Conservation (phyloP, 2,797 vertebrate species). For the Bovichtus diacanthus region DNA sequence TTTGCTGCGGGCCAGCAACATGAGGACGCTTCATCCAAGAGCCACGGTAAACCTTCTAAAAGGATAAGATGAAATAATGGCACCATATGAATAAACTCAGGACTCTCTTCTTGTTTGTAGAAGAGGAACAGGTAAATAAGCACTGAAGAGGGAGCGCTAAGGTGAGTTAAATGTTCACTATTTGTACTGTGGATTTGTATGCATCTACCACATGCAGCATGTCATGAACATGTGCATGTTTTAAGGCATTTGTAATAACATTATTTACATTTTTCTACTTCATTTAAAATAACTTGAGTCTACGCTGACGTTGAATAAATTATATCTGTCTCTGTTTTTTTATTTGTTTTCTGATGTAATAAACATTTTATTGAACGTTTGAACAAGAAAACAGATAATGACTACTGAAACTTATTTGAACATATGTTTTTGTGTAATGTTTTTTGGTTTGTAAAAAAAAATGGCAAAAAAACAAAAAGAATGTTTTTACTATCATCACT, state of each 20-base stretch:
- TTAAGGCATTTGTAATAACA: background rate
- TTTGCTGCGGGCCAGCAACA: constrained; percentile 9
- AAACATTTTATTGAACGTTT: background rate
- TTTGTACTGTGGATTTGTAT: constrained; percentile 3
- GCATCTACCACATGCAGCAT: background rate
- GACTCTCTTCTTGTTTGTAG: constrained; percentile 4
- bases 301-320: background rate
- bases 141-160: background rate
- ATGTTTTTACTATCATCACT: background rate
- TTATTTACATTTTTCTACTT: background rate
- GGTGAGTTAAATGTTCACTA: constrained; percentile 35
- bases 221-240: background rate
- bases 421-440: background rate
- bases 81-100: background rate
- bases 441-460: background rate
- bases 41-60: background rate
- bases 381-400: background rate
- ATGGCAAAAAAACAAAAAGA: background rate
- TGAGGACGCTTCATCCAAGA: constrained; percentile 10
- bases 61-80: background rate
- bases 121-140: constrained; percentile 5
- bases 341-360: background rate
- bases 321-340: background rate
- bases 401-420: background rate
- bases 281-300: background rate